Evolutionary conservation across 2,888 invertebrate genomes (phyloP).

Genomic region (Melitaea athalia): DNA sequence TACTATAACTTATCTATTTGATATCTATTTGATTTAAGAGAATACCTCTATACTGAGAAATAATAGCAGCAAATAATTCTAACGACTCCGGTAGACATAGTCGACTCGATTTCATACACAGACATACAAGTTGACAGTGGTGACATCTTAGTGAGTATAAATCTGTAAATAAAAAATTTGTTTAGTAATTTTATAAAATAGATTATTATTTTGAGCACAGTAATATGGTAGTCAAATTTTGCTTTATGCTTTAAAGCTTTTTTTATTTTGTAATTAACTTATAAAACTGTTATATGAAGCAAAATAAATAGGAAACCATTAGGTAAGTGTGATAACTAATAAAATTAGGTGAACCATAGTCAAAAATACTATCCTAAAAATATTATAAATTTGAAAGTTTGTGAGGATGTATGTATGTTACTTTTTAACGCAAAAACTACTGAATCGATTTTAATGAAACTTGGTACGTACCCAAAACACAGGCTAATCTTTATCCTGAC

Average conservation of each 20-base stretch:
- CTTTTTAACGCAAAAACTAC: too few relatives aligned
- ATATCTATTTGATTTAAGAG: background rate
- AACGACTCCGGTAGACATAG: constrained; percentile 66
- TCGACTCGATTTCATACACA: constrained; percentile 68
- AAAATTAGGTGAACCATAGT: too few relatives aligned
- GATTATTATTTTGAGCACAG: background rate
- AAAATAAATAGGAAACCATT: too few relatives aligned
- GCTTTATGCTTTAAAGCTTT: background rate
- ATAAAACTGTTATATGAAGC: background rate
- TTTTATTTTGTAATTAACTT: background rate
- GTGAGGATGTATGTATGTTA: too few relatives aligned
- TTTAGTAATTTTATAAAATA: background rate
- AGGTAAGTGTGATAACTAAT: too few relatives aligned
- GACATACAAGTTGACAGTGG: constrained; percentile 58
- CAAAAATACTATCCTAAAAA: too few relatives aligned
- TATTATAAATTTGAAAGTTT: too few relatives aligned
- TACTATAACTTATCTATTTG: background rate
- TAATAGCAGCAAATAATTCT: constrained; percentile 70
- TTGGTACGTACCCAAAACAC: too few relatives aligned
- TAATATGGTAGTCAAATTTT: background rate
- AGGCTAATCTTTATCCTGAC: too few relatives aligned
- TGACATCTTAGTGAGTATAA: constrained; percentile 65
- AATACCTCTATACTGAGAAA: constrained; percentile 71
- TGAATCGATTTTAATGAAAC: too few relatives aligned
- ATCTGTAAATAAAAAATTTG: constrained; percentile 54